Evolutionary conservation across 2,888 invertebrate species (phyloP).

Genomic region (Frankliniella fusca): DNA sequence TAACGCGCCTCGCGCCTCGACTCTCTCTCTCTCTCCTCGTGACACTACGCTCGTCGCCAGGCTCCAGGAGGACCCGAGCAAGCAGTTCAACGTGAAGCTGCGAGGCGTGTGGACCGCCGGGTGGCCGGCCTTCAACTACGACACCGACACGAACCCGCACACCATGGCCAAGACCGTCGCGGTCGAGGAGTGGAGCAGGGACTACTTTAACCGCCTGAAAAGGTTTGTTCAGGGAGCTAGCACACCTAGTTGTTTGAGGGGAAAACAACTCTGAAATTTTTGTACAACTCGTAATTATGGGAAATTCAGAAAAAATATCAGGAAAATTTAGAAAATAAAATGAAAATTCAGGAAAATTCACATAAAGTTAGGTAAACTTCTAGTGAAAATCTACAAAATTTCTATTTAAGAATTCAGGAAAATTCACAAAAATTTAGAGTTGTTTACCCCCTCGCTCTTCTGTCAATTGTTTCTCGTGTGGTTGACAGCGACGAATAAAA

Average conservation of each 20-base stretch:
- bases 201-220: slow-evolving; percentile 62
- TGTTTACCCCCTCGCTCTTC: too few species aligned
- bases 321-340: too few species aligned
- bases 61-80: slow-evolving; percentile 51
- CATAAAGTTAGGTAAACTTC: too few species aligned
- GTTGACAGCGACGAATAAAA: neutral
- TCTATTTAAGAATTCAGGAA: slow-evolving; percentile 1
- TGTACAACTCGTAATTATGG: too few species aligned
- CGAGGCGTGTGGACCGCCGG: slow-evolving; percentile 60
- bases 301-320: too few species aligned
- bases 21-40: neutral
- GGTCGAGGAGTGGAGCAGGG: slow-evolving; percentile 65
- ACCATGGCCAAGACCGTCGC: slow-evolving; percentile 69
- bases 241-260: too few species aligned
- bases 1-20: slow-evolving; percentile 27
- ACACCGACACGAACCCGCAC: slow-evolving; percentile 62
- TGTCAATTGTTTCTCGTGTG: neutral
- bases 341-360: too few species aligned
- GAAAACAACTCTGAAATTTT: too few species aligned
- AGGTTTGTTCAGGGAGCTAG: slow-evolving; percentile 49
- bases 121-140: slow-evolving; percentile 66
- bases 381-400: neutral
- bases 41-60: slow-evolving; percentile 43
- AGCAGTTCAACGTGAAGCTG: slow-evolving; percentile 57
- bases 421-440: too few species aligned